Evolutionary conservation across 2,113 vertebrate genomes (phyloP), one percentile per base, ranked within the genome.

Genomic region (Jaculus jaculus): DNA sequence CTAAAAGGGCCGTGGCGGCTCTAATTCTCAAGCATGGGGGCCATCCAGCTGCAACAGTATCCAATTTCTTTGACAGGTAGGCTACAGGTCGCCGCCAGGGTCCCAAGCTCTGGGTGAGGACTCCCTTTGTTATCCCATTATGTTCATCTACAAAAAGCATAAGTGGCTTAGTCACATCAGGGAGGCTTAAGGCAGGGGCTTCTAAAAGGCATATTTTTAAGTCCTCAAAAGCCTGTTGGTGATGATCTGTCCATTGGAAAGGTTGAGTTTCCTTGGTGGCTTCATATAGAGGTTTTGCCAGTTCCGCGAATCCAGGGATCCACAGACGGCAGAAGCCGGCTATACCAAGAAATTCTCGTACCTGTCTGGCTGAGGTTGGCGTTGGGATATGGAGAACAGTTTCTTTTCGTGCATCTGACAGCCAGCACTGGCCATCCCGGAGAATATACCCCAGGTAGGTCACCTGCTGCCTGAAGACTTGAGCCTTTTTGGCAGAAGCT

Each of bases 371-470:
- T 65, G 18, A 3, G 37, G 34, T 3, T 9, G 16, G 37, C 6
- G 30, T 65, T 11, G 5, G 18, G 42, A 47, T 47, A 5, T 47
- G 42, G 15, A 65, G 26, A 2, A 42, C 80, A 15, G 60, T 65
- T 7, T 82, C 34, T 18, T 42, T 82, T 18, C 7, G 7, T 11
- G 60, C 60, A 1, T 42, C 7, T 1, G 60, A 7, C 15, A 82
- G 4, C 26, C 26, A 82, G 3, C 15, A 1, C 2, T 82, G 60
- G 4, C 80, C 61, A 0, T 8, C 26, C 7, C 20, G 28, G 0
- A 82, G 7, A 0, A 39, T 6, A 2, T 81, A 65, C 7, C 61
- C 37, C 24, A 82, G 16, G 16, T 42, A 82, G 0, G 6, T 65
- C 17, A 82, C 23, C 7, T 82, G 7, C 0, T 5, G 3, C 8